Evolutionary conservation across 2,888 invertebrate species (phyloP), one percentile per base, ranked within the genome.

Genomic region (Athalia rosae): DNA sequence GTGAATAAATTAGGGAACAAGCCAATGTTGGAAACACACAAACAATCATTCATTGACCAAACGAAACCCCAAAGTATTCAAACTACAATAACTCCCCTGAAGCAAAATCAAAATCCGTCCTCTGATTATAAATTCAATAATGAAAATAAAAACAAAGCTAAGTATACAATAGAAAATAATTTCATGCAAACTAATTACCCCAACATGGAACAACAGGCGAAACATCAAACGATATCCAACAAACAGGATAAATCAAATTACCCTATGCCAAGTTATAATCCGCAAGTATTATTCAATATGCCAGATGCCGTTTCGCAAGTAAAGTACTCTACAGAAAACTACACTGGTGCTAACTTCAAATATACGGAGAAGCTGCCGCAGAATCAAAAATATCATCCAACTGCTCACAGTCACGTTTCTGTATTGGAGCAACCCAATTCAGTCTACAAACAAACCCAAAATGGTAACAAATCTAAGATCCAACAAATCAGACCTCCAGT

Each of bases 401-500:
- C 85, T 6, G 74, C 81, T 8, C 88, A 88, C 77, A 81, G 80
- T 4, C 84, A 89, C 76, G 78, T 85, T 59, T 77, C 86, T 4
- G 73, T 83, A 47, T 78, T 86, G 63, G 86, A 86, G n/a, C 87
- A 89, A 4, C 83, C 84, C 0, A 85, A 80, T 69, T 67, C 82
- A 41, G 76, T 80, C 4, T 85, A 83, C 77, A 86, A 83, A 64
- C 67, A 76, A 8, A 67, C 64, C 15, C 71, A 64, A 11, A 78
- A 79, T 13, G 69, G 64, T 9, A 79, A 77, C 48, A 77, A 79
- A 28, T 48, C 76, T 9, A 78, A 62, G 43, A 47, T 43, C 7
- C 71, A 73, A 15, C 79, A 79, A 13, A 87, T 89, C 13, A 90
- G 91, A 80, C 90, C 91, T 4, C 92, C 92, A 0, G 92, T 93